Percentiles rank a stretch among this genome's conserved stretches.
These are phyloP conservation scores for Lasioglossum zephyrum DNA, from an alignment of 2,888 invertebrate genomes.

Conservation along the genomic window DNA sequence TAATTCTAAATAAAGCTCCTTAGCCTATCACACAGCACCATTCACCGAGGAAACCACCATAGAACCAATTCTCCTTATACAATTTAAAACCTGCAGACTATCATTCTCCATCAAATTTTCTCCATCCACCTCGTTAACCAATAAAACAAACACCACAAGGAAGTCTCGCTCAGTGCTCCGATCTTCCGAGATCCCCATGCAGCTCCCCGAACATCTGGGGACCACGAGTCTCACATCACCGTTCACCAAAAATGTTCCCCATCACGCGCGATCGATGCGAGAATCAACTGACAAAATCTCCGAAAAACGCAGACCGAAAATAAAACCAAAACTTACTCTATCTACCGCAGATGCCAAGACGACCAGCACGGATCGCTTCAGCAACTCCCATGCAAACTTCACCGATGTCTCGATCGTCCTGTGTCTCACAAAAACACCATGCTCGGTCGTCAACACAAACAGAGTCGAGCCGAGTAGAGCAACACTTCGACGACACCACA, in stretches of 20 bases:
- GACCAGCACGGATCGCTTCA: neutral
- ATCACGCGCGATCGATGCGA: neutral
- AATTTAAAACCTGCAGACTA: neutral
- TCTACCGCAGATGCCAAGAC: neutral
- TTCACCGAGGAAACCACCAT: neutral
- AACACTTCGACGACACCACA: conserved; percentile 2
- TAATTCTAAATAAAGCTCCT: neutral
- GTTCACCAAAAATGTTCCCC: neutral
- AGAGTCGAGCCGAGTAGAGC: neutral
- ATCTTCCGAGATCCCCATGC: neutral
- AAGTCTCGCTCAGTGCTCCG: neutral
- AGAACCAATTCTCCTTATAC: neutral
- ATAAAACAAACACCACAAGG: neutral
- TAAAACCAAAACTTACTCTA: neutral
- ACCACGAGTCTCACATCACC: neutral
- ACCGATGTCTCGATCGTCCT: neutral
- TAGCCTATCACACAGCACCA: neutral
- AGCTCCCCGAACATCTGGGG: neutral
- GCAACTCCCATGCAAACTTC: conserved; percentile 7
- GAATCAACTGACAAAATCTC: neutral
- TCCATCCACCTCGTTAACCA: neutral
- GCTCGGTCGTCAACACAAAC: neutral
- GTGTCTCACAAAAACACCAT: conserved; percentile 4
- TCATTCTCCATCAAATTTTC: neutral
- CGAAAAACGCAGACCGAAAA: neutral